Conservation (phyloP, 2,888 invertebrate genomes). For the Limnephilus lunatus region DNA sequence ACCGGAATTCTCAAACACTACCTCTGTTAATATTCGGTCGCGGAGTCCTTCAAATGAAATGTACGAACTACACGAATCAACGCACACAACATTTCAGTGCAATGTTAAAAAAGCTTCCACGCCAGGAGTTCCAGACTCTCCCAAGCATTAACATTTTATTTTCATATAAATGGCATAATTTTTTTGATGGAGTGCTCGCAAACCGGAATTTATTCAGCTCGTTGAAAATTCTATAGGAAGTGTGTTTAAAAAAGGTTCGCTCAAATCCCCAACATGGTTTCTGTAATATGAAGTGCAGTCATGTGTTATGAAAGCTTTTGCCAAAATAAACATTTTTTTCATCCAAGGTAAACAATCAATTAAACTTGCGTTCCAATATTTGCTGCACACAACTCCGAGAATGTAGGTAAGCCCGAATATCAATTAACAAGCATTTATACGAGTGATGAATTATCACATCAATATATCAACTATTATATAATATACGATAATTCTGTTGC, state of each 20-base stretch:
- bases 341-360: conserved; percentile 23
- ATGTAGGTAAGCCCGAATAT: background rate
- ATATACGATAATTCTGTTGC: background rate
- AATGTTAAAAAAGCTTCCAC: background rate
- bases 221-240: background rate
- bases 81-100: background rate
- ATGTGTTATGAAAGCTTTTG: conserved; percentile 33
- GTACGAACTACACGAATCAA: background rate
- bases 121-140: background rate
- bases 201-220: background rate
- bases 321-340: conserved; percentile 39
- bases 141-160: background rate
- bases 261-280: conserved; percentile 26
- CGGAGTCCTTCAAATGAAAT: conserved; percentile 36
- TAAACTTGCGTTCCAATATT: conserved; percentile 26
- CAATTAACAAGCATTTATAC: background rate
- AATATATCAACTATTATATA: background rate
- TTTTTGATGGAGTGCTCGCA: conserved; percentile 5
- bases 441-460: background rate
- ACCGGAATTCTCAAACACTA: conserved; percentile 22
- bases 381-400: background rate
- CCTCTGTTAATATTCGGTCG: conserved; percentile 25
- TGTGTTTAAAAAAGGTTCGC: conserved; percentile 14
- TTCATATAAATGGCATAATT: background rate
- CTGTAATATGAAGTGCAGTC: conserved; percentile 28